These are phyloP conservation scores for Drosophila saltans DNA, from an alignment of 1,140 invertebrate species.

Conservation along the genomic window DNA sequence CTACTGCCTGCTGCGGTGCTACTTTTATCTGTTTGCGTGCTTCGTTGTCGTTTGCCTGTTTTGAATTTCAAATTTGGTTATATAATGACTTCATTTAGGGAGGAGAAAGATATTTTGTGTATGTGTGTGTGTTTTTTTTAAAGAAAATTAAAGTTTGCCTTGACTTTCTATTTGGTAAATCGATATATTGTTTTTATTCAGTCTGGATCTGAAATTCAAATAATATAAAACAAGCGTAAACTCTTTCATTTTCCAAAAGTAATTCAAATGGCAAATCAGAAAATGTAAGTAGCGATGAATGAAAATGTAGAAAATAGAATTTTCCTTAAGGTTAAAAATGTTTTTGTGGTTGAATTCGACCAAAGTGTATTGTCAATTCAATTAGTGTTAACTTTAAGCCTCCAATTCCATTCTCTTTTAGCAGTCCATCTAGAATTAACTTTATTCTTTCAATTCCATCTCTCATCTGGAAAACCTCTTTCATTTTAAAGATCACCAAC, in stretches of 20 bases:
- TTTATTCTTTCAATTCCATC: no score
- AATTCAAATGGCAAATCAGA: background rate
- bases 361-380: no score
- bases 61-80: slow-evolving; percentile 55
- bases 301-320: no score
- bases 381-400: no score
- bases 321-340: no score
- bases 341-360: no score
- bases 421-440: no score
- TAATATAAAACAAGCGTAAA: background rate
- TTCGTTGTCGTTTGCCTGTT: slow-evolving; percentile 54
- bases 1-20: slow-evolving; percentile 6
- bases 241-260: background rate
- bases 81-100: slow-evolving; percentile 67
- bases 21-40: slow-evolving; percentile 69
- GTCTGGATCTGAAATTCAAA: slow-evolving; percentile 1
- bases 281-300: background rate
- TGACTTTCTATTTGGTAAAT: background rate
- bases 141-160: background rate
- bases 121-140: background rate
- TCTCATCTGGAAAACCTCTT: background rate
- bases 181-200: background rate
- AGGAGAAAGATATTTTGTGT: background rate
- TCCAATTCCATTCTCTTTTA: no score
- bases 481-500: slow-evolving; percentile 14